Base-by-base conservation (phyloP, 2,888 invertebrate genomes). In the Diadromus collaris region DNA sequence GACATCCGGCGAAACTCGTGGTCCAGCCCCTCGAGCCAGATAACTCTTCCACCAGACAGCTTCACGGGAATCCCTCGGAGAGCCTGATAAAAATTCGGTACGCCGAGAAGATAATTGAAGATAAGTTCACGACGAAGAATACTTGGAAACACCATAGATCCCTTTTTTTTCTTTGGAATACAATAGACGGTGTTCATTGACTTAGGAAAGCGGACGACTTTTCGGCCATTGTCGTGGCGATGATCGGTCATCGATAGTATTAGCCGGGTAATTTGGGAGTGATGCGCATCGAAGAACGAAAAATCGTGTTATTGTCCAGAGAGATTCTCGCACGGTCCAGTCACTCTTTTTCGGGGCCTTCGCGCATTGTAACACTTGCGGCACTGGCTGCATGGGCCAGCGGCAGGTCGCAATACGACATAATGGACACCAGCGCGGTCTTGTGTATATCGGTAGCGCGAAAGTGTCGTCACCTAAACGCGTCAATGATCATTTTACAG, bases 401-500 rank as follows among this genome's bases (percentile, higher is more conserved):
- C 58, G 70, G 64, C 76, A 80, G 65, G 73, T 74, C 76, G 69
- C 68, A 71, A 73, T 64, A 58, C 21, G 41, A 51, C 48, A 80
- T 77, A 80, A 80, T 80, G 48, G 76, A 32, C 64, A 69, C 65
- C 65, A 77, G 56, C 63, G 56, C 63, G 56, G 74, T 68, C 51
- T 67, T 73, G 74, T 79, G 44, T 76, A 69, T 69, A 73, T 87
- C 87, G 86, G 88, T 87, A 88, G 86, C 88, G 86, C 86, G 81
- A 86, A 86, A 87, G 86, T 86, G 88, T 89, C 90, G 86, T 88
- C 89, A 88, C 89, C 85, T 87, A 82, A 85, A 83, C 82, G 76
- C 80, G 82, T 78, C 86, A 81, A 89, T 89, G 85, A 89, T 89
- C 85, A 86, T 84, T 89, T 89, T 89, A 88, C 86, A 84, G 83